Conservation (phyloP, 2,113 vertebrate species). For the Cinclus cinclus region DNA sequence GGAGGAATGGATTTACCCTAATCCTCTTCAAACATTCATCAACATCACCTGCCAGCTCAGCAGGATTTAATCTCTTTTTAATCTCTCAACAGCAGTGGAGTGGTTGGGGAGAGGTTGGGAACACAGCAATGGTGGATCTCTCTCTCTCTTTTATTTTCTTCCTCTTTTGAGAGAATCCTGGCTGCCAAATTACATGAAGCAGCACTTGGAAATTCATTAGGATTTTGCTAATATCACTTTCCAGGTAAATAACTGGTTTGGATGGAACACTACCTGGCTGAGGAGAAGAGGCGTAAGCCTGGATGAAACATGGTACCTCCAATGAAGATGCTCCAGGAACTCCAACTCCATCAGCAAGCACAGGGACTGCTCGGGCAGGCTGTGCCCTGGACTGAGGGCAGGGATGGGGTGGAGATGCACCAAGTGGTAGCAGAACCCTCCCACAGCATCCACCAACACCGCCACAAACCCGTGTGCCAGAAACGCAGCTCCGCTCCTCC, state of each 20-base stretch:
- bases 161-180: background rate
- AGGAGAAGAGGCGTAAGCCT: background rate
- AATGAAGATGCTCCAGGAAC: background rate
- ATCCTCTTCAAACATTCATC: conserved; percentile 29
- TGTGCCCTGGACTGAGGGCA: fast-evolving
- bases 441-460: fast-evolving
- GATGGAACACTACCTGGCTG: fast-evolving
- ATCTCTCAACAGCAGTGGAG: background rate
- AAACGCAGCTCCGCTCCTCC: fast-evolving
- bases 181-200: background rate
- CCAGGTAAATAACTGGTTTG: background rate
- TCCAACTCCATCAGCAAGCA: fast-evolving
- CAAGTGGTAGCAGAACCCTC: background rate
- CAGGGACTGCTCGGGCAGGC: fast-evolving
- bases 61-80: conserved; percentile 32
- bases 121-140: background rate
- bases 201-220: background rate
- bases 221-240: background rate
- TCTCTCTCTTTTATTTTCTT: background rate
- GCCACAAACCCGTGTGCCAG: background rate
- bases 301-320: background rate
- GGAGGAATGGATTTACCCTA: conserved; percentile 33
- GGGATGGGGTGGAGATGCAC: background rate
- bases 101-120: background rate
- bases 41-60: conserved; percentile 47